A percentile compares a stretch with the other conserved stretches of the same genome.
Evolutionary conservation across 2,888 invertebrate species (phyloP).

Genomic region (Apomyelois bistriatella): DNA sequence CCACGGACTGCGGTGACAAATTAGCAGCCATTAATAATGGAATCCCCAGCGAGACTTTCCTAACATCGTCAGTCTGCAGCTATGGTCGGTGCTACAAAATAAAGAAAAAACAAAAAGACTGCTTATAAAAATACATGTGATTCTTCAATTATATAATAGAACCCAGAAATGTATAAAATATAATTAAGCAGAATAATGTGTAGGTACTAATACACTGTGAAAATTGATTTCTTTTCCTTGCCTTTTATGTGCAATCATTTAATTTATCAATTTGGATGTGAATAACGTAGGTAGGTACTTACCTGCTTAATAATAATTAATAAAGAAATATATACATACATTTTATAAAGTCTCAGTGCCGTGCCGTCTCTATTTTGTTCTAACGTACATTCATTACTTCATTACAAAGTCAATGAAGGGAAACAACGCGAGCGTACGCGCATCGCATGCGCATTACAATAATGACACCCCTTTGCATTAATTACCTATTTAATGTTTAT

Average conservation of each 20-base stretch:
- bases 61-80: background rate
- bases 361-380: slow-evolving; percentile 23
- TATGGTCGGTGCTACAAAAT: background rate
- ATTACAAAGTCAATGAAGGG: slow-evolving; percentile 72
- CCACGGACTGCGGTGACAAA: background rate
- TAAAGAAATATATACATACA: background rate
- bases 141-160: background rate
- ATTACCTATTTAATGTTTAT: background rate
- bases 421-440: slow-evolving; percentile 44
- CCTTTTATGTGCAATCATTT: too few species aligned
- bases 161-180: too few species aligned
- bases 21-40: background rate
- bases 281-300: too few species aligned
- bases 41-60: slow-evolving; percentile 10
- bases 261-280: too few species aligned
- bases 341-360: background rate
- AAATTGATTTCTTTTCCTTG: too few species aligned
- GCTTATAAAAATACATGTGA: background rate
- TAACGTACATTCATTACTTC: slow-evolving; percentile 55
- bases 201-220: too few species aligned
- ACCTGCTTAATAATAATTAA: too few species aligned
- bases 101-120: background rate
- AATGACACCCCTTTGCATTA: background rate
- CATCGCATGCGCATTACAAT: slow-evolving; percentile 39
- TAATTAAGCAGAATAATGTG: too few species aligned